Evolutionary conservation across 1,140 invertebrate species (phyloP).

Genomic region (Atta cephalotes): DNA sequence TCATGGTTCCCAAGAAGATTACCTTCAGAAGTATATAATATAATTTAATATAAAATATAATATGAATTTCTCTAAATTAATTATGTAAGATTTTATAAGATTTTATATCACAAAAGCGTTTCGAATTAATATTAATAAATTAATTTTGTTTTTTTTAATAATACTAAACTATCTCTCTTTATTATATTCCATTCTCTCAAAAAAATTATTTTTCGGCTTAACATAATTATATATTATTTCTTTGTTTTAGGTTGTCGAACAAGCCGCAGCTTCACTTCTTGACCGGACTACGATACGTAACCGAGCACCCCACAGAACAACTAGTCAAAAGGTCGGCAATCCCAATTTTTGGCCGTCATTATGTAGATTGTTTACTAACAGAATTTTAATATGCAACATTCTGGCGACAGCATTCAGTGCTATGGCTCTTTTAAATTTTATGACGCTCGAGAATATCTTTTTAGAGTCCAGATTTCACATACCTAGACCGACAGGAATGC

Average conservation of each 20-base stretch:
- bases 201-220: background rate
- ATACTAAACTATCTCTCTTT: background rate
- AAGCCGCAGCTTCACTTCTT: constrained; percentile 86
- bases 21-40: constrained; percentile 80
- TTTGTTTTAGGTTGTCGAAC: constrained; percentile 84
- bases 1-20: constrained; percentile 83
- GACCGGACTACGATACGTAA: constrained; percentile 65
- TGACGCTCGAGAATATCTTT: constrained; percentile 87
- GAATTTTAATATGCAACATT: constrained; percentile 88
- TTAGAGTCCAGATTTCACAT: constrained; percentile 88
- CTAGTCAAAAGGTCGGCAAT: constrained; percentile 74
- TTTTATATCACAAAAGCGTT: background rate
- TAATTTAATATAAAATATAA: background rate
- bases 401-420: constrained; percentile 87
- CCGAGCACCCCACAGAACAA: constrained; percentile 59
- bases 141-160: too few relatives aligned
- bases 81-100: constrained; percentile 4
- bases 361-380: constrained; percentile 87
- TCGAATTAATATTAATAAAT: background rate
- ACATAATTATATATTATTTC: constrained; percentile 22
- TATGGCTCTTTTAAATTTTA: constrained; percentile 87
- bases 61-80: background rate
- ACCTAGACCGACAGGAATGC: constrained; percentile 86
- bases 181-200: background rate
- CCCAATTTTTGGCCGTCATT: constrained; percentile 87